Evolutionary conservation across 2,888 invertebrate genomes (phyloP), one percentile per base, ranked within the genome.

Genomic region (Nomada ruficornis): DNA sequence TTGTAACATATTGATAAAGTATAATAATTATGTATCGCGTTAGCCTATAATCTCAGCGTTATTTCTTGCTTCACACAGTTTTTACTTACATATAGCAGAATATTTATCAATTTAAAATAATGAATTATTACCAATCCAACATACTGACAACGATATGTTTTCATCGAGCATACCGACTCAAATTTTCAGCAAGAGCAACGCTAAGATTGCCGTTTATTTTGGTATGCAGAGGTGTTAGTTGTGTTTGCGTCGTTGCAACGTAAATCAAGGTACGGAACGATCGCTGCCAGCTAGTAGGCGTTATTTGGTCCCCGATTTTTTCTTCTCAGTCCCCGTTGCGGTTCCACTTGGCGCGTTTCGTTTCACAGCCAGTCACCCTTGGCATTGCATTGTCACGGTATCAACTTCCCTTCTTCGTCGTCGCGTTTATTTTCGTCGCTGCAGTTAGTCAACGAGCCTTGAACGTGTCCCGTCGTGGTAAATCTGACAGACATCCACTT

Each of bases 341-440:
- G 50, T 67, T 67, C 36, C 59, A 60, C 67, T 74, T 63, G 50
- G 20, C 50, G 29, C 57, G 60, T 74, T 65, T 59, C 44, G 62
- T 67, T 75, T 67, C 60, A 44, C 57, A 67, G 60, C 47, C 74
- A 23, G 36, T 75, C 74, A 75, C 50, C 74, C 74, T 75, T 75
- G 74, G 59, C 68, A 75, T 60, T 54, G 63, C 29, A 76, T 70
- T 76, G 62, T 76, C 63, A 63, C 69, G 62, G 10, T 63, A 54
- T 70, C 60, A 29, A 44, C 36, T 18, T 69, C 57, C 47, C 10
- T 60, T 20, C 29, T 63, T 44, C 69, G 11, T n/a, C 15, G 4
- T 3, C 13, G 9, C 20, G n/a, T 36, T 69, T 29, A 62, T 63
- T 63, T 47, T 60, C 55, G 9, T 64, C 42, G 62, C 18, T 42